phyloP scores from a whole-genome alignment of 2,113 vertebrate genomes.

The Rhabdornis inornatus region DNA sequence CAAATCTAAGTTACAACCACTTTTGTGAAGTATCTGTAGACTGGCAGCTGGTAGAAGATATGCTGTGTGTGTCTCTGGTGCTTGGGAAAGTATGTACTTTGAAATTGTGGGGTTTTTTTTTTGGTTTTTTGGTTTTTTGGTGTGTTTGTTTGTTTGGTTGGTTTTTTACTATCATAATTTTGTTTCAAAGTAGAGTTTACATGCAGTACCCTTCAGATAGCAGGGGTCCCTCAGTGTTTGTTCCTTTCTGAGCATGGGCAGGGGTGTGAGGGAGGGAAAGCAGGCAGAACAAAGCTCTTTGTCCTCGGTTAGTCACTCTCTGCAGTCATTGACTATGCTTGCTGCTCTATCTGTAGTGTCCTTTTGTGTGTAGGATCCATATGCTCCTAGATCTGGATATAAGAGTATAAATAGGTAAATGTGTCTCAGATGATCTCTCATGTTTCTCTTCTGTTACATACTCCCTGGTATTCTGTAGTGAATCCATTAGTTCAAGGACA shows the following conservation, averaged over 20 bases:
- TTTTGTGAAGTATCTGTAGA: background rate
- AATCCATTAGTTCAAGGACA: background rate
- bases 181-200: background rate
- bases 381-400: background rate
- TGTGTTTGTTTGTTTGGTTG: background rate
- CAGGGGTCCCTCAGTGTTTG: background rate
- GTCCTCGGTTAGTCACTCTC: background rate
- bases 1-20: background rate
- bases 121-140: background rate
- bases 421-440: background rate
- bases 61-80: rapidly evolving
- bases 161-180: background rate
- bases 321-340: background rate
- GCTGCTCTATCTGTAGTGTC: background rate
- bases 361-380: background rate
- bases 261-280: background rate
- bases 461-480: background rate
- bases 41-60: background rate
- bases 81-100: background rate
- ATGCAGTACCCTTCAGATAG: background rate
- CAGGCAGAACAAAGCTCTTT: background rate
- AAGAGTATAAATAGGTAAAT: background rate
- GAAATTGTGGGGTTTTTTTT: background rate
- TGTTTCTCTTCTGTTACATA: background rate
- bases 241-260: background rate